These are phyloP conservation scores for Acrocyrtus sp. DNA, from an alignment of 2,888 invertebrate species.

Conservation along the genomic window DNA sequence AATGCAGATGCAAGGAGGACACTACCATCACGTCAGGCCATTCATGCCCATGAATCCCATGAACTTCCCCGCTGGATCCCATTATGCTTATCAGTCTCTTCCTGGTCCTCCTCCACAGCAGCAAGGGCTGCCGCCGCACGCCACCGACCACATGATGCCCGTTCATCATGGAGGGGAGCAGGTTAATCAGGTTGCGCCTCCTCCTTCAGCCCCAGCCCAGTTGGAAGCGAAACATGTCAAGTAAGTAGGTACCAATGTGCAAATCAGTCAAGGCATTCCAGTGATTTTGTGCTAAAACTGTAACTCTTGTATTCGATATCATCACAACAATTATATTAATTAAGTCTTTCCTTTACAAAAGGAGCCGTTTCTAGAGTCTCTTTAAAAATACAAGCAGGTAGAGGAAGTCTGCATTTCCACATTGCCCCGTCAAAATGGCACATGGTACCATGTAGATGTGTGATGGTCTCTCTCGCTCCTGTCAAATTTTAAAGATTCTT, in stretches of 20 bases:
- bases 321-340: no score
- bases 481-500: no score
- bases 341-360: no score
- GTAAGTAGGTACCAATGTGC: no score
- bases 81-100: conserved; percentile 2
- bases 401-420: background rate
- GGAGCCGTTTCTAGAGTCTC: no score
- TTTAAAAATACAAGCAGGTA: no score
- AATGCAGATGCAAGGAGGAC: conserved; percentile 35
- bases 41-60: conserved; percentile 23
- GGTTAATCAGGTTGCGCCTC: background rate
- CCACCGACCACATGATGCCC: background rate
- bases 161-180: background rate
- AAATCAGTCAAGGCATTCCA: conserved; percentile 14
- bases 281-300: background rate
- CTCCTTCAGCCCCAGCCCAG: background rate
- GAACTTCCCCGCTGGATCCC: no score
- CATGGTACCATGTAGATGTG: no score
- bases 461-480: no score
- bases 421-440: no score
- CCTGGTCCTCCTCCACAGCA: conserved; percentile 13
- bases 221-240: background rate
- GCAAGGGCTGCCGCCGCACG: background rate
- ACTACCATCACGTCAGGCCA: conserved; percentile 22
- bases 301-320: no score